These are phyloP conservation scores for Bradypodion pumilum DNA, from an alignment of 2,797 vertebrate species.

Conservation along the genomic window DNA sequence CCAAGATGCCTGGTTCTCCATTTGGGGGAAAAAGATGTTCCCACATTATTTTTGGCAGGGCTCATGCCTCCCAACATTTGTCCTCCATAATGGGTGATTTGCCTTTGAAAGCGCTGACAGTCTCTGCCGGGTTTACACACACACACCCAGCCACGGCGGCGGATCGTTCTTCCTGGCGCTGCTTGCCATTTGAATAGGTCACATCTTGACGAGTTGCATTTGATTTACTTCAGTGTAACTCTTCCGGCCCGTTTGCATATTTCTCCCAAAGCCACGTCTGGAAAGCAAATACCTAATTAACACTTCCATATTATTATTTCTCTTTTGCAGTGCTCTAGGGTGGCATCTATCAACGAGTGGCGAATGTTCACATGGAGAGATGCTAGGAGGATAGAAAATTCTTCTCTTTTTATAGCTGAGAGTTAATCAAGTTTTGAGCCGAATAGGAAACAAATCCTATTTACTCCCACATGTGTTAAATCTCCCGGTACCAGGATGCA, in stretches of 20 bases:
- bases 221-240: constrained; percentile 48
- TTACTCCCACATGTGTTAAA: background rate
- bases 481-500: too few species aligned
- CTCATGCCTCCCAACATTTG: constrained; percentile 52
- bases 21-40: constrained; percentile 44
- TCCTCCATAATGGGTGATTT: constrained; percentile 55
- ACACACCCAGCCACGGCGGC: constrained; percentile 34
- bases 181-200: constrained; percentile 67
- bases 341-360: constrained; percentile 25
- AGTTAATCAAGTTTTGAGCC: background rate
- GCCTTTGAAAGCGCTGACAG: constrained; percentile 53
- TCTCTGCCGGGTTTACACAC: constrained; percentile 58
- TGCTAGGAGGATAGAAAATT: background rate
- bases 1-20: constrained; percentile 40
- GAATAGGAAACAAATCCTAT: background rate
- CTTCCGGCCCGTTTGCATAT: constrained; percentile 35
- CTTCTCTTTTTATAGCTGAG: background rate
- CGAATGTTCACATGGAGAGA: constrained; percentile 26
- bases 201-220: constrained; percentile 53
- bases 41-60: constrained; percentile 42
- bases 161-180: constrained; percentile 54
- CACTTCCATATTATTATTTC: background rate
- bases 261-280: constrained; percentile 45
- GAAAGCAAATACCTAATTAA: constrained; percentile 59
- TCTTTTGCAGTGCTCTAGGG: constrained; percentile 41